Base-by-base conservation (phyloP, 2,797 vertebrate species). In the Epinephelus awoara region DNA sequence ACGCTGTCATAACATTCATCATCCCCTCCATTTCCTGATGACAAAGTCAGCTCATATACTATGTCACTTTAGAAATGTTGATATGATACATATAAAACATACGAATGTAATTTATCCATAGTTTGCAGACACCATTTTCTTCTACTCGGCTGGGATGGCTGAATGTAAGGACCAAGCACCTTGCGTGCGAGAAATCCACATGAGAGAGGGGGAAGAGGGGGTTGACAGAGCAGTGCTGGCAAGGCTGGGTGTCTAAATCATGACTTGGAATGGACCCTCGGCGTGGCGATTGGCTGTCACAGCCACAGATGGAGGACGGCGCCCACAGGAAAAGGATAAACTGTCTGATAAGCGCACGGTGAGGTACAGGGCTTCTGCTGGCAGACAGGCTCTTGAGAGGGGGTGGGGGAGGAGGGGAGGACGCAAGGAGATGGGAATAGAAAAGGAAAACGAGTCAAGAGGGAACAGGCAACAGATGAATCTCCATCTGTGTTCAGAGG, bases 281-380 rank as follows among this genome's bases (percentile, higher is more conserved):
- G 71, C 54, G 68, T 77, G 87, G 89, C 80, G 80, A 91, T 89
- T 86, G 91, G 82, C 90, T 91, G 91, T 92, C 89, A 91, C 73
- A 63, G 80, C 80, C 86, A 82, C 91, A 93, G 93, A 94, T 93
- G 94, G 93, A 92, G 85, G 87, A 92, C 51, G 64, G 85, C 56
- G 74, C 90, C 90, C 90, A 91, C 87, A 92, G 92, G 89, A 93
- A 93, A 86, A 87, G 88, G 90, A 91, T 92, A 91, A 94, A 94
- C 89, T 92, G 90, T 91, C 90, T 90, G 91, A 94, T 92, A 92
- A 92, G 89, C 79, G 75, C 79, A 81, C 69, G 34, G 88, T 74
- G 87, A 91, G 91, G 78, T 91, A 82, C 87, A 83, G 83, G 81
- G 83, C 87, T 87, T 92, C 83, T 85, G 85, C 83, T 86, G 85